These are phyloP conservation scores for Otolemur crassicaudatus DNA, from an alignment of 2,797 vertebrate species.

Conservation along the genomic window DNA sequence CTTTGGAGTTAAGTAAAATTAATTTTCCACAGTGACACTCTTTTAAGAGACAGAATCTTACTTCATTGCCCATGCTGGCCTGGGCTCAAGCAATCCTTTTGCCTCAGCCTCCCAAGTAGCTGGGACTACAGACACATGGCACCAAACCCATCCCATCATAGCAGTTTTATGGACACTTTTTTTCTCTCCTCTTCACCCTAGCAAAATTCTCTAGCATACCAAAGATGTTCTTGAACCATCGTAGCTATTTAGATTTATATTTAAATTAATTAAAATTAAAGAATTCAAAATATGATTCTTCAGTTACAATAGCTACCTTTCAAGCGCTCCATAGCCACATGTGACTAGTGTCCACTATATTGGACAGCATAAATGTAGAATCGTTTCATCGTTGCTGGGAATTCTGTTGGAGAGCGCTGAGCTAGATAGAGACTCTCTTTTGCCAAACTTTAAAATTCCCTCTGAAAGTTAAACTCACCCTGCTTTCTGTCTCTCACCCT, in stretches of 20 bases:
- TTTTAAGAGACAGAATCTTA: neutral
- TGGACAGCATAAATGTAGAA: too few relatives aligned
- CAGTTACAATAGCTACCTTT: neutral
- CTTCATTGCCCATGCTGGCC: neutral
- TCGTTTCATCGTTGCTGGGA: neutral
- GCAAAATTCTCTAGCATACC: neutral
- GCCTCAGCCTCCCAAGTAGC: neutral
- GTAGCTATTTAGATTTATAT: neutral
- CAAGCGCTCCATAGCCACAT: neutral
- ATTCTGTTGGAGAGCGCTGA: neutral
- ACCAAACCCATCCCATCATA: neutral
- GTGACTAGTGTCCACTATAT: neutral
- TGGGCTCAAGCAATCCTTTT: neutral
- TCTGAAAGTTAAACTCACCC: neutral
- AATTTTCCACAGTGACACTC: neutral
- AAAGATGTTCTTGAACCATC: neutral
- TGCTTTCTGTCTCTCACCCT: neutral
- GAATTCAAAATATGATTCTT: neutral
- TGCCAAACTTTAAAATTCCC: neutral
- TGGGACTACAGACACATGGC: neutral
- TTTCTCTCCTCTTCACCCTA: neutral
- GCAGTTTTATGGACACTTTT: neutral
- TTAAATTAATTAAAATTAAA: conserved; percentile 24
- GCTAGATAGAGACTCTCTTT: neutral
- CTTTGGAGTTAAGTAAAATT: neutral